Percentiles rank a stretch among this genome's conserved stretches.
Conservation (phyloP, 2,888 invertebrate species). For the Perizoma flavofasciatum region DNA sequence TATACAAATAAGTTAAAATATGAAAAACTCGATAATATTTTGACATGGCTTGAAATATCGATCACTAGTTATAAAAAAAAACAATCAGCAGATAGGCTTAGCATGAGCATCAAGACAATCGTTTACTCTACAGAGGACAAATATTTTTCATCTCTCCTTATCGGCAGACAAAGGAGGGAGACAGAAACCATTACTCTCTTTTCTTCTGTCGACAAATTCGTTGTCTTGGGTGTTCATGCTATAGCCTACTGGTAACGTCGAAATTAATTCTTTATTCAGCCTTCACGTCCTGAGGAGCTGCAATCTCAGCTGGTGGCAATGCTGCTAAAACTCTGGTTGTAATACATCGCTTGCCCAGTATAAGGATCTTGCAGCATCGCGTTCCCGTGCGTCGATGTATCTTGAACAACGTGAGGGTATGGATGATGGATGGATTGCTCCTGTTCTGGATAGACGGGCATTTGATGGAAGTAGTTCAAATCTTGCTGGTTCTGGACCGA, state of each 20-base stretch:
- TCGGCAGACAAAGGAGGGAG: too few relatives aligned
- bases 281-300: conserved; percentile 30
- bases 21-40: conserved; percentile 9
- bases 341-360: conserved; percentile 51
- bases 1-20: conserved; percentile 4
- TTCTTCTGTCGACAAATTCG: too few relatives aligned
- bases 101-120: too few relatives aligned
- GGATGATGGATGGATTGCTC: conserved; percentile 12
- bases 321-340: conserved; percentile 55
- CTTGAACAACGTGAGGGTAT: conserved; percentile 19
- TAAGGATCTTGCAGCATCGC: conserved; percentile 24
- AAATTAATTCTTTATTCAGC: conserved; percentile 16
- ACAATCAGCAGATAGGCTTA: too few relatives aligned
- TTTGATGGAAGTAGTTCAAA: conserved; percentile 59
- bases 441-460: conserved; percentile 30
- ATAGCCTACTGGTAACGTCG: too few relatives aligned
- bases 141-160: too few relatives aligned
- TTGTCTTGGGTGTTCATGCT: too few relatives aligned
- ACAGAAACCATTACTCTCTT: too few relatives aligned
- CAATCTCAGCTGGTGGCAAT: conserved; percentile 64
- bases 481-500: conserved; percentile 44
- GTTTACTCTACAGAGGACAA: too few relatives aligned
- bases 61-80: neutral
- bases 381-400: conserved; percentile 45
- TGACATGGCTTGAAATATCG: conserved; percentile 10